phyloP scores from a whole-genome alignment of 2,888 invertebrate species.

The Pyralis farinalis region DNA sequence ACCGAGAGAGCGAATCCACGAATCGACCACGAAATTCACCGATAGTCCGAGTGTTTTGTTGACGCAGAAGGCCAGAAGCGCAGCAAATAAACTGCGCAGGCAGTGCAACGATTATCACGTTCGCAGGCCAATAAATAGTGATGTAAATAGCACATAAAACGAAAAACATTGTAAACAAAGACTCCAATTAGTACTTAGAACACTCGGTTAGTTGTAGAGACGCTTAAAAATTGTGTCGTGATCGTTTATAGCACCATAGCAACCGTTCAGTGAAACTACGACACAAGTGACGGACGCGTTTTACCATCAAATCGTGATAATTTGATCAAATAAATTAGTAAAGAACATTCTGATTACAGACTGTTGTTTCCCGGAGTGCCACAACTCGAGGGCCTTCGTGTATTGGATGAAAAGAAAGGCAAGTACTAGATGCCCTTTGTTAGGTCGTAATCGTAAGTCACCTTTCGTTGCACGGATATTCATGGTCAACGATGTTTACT shows the following conservation, averaged over 20 bases:
- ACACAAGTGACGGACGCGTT: constrained; percentile 60
- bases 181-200: constrained; percentile 40
- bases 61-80: constrained; percentile 77
- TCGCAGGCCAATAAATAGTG: constrained; percentile 66
- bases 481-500: constrained; percentile 55
- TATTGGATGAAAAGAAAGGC: constrained; percentile 79
- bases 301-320: constrained; percentile 61
- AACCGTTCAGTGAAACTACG: constrained; percentile 64
- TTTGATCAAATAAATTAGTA: constrained; percentile 40
- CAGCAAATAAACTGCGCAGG: constrained; percentile 75
- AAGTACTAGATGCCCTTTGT: constrained; percentile 62
- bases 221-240: constrained; percentile 41
- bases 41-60: constrained; percentile 55
- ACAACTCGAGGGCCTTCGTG: constrained; percentile 58
- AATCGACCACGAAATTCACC: constrained; percentile 33
- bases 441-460: constrained; percentile 43
- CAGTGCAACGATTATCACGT: constrained; percentile 75
- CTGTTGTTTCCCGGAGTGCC: constrained; percentile 55
- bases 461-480: constrained; percentile 37
- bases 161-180: constrained; percentile 57
- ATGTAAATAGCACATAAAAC: constrained; percentile 69
- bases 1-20: constrained; percentile 51
- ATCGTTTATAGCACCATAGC: constrained; percentile 52
- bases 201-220: constrained; percentile 21
- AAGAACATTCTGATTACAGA: constrained; percentile 37